phyloP scores from a whole-genome alignment of 2,888 invertebrate genomes.

The Cheilosia pagana region DNA sequence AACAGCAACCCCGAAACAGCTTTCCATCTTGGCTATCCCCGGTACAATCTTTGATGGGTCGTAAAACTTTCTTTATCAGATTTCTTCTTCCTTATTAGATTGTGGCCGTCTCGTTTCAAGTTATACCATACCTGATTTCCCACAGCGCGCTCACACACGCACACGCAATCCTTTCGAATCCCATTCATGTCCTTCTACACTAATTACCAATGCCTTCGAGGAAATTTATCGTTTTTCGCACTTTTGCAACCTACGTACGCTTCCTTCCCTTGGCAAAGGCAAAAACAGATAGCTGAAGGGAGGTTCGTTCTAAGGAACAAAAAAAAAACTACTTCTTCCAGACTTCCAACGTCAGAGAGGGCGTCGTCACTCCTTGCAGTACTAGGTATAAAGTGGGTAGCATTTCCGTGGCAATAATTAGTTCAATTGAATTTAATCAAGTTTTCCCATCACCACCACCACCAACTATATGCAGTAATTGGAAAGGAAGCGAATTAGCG shows the following conservation, averaged over 20 bases:
- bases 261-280: background rate
- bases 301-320: background rate
- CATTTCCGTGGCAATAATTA: slow-evolving; percentile 61
- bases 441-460: slow-evolving; percentile 30
- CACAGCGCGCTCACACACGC: no score
- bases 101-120: slow-evolving; percentile 9
- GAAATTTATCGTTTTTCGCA: slow-evolving; percentile 56
- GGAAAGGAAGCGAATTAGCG: slow-evolving; percentile 36
- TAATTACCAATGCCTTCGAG: slow-evolving; percentile 56
- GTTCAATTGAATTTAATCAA: slow-evolving; percentile 71
- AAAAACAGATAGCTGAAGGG: background rate
- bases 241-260: slow-evolving; percentile 28
- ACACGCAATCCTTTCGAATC: background rate
- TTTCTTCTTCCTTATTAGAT: background rate
- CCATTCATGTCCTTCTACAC: background rate
- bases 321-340: background rate
- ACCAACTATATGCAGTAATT: slow-evolving; percentile 45
- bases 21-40: slow-evolving; percentile 8
- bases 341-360: slow-evolving; percentile 17
- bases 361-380: slow-evolving; percentile 1
- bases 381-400: slow-evolving; percentile 14
- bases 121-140: slow-evolving; percentile 54
- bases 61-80: slow-evolving; percentile 53
- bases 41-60: slow-evolving; percentile 50
- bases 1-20: background rate